Conservation (phyloP, 2,113 vertebrate genomes). For the Notarius lentiginosus region DNA sequence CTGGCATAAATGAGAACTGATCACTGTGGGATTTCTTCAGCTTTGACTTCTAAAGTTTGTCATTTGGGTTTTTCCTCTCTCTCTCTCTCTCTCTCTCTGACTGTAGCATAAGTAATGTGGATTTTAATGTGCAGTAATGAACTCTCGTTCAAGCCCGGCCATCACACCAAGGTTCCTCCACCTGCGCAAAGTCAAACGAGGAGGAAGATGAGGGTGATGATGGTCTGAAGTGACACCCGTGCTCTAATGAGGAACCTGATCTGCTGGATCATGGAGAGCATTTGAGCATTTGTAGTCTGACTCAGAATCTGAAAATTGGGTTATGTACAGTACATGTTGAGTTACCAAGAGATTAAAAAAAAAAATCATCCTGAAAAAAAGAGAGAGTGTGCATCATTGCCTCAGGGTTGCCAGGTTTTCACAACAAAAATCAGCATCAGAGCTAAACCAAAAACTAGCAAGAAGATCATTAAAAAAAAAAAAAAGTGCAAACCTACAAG, state of each 20-base stretch:
- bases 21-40: constrained; percentile 32
- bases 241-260: constrained; percentile 51
- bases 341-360: constrained; percentile 15
- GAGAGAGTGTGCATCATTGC: neutral
- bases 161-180: constrained; percentile 22
- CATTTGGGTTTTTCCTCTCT: neutral
- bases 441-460: no score
- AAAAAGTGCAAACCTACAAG: neutral
- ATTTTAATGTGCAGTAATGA: constrained; percentile 73
- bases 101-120: constrained; percentile 67
- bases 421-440: no score
- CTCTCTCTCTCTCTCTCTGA: constrained; percentile 14
- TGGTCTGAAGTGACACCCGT: constrained; percentile 13
- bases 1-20: constrained; percentile 34
- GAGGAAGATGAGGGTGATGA: neutral
- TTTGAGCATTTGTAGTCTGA: constrained; percentile 33
- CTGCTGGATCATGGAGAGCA: constrained; percentile 49
- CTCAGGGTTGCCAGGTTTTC: neutral
- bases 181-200: constrained; percentile 25
- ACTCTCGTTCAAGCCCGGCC: constrained; percentile 41
- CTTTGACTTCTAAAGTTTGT: constrained; percentile 27
- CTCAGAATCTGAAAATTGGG: constrained; percentile 22
- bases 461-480: neutral
- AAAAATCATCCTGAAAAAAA: neutral
- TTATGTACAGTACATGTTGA: constrained; percentile 7